Conservation (phyloP, 2,888 invertebrate genomes). For the Sturmia bella region DNA sequence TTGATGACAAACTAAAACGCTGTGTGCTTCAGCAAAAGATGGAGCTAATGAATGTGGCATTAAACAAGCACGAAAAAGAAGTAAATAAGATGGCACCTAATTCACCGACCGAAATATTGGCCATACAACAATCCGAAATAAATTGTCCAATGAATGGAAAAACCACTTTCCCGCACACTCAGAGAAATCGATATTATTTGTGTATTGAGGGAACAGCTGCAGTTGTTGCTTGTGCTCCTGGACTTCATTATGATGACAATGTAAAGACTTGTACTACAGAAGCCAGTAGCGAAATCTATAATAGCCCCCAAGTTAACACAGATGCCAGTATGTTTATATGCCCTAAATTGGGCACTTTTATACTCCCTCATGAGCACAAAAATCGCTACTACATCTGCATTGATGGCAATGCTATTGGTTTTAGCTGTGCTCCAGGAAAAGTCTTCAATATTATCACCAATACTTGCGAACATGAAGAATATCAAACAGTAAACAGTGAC, state of each 20-base stretch:
- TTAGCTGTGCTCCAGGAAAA: slow-evolving; percentile 71
- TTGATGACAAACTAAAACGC: slow-evolving; percentile 17
- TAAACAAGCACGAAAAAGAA: neutral
- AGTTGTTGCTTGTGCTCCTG: neutral
- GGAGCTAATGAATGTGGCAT: neutral
- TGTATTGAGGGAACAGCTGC: slow-evolving; percentile 9
- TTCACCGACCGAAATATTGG: no score
- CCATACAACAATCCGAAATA: neutral
- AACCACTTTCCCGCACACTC: neutral
- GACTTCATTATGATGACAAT: neutral
- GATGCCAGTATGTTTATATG: slow-evolving; percentile 4
- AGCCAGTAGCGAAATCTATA: no score
- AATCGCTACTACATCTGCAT: slow-evolving; percentile 5
- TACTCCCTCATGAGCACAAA: neutral
- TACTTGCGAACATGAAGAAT: slow-evolving; percentile 59
- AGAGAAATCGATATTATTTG: slow-evolving; percentile 9
- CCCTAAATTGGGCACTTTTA: slow-evolving; percentile 19
- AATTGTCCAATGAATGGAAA: slow-evolving; percentile 3
- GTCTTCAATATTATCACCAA: slow-evolving; percentile 66
- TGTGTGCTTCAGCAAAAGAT: slow-evolving; percentile 1
- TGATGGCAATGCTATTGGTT: slow-evolving; percentile 66
- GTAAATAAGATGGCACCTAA: no score
- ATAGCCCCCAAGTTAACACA: no score
- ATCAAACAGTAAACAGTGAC: neutral
- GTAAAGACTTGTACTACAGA: slow-evolving; percentile 3